Evolutionary conservation across 2,888 invertebrate genomes (phyloP), one percentile per base, ranked within the genome.

Genomic region (Esperia sulphurella): DNA sequence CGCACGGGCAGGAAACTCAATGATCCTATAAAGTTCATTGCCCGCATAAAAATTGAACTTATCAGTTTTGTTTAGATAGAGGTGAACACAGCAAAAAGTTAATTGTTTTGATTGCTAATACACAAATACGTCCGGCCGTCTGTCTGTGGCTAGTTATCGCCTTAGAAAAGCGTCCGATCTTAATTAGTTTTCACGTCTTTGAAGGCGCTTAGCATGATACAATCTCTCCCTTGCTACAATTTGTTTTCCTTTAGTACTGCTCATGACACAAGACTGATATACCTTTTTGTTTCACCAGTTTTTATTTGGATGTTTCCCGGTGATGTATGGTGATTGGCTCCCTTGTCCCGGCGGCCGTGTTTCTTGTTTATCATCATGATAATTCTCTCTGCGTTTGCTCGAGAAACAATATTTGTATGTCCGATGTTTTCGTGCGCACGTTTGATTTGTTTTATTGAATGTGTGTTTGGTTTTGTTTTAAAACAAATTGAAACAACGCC

Each of bases 251-350:
- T 83, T 79, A 77, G 79, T 83, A 83, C 77, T 74, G 81, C 75
- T 73, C 79, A 77, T 71, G 75, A 75, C 75, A 77, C 63, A 73
- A 68, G 79, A 76, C 81, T 71, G 68, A 68, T 61, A 75, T 73
- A 77, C 74, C 78, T 79, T 83, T 84, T 85, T 85, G 79, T 86
- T 85, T 81, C 70, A 76, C 67, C 59, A 67, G 72, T 78, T 86
- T 85, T 86, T 84, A 78, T 85, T 83, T 75, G 79, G 76, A 73
- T 74, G 78, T 75, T 75, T 71, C 71, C 71, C 73, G 71, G 85
- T 86, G 88, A 88, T 87, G 87, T 88, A 88, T 88, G 88, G 85
- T 88, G 88, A 88, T 89, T 88, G 88, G 86, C 75, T 83, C 75
- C 73, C 79, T 79, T 82, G 85, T 83, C 81, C 81, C 79, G 75